A percentile compares a stretch with the other conserved stretches of the same genome.
phyloP scores from a whole-genome alignment of 2,113 vertebrate species.

The Microcebus jonahi region DNA sequence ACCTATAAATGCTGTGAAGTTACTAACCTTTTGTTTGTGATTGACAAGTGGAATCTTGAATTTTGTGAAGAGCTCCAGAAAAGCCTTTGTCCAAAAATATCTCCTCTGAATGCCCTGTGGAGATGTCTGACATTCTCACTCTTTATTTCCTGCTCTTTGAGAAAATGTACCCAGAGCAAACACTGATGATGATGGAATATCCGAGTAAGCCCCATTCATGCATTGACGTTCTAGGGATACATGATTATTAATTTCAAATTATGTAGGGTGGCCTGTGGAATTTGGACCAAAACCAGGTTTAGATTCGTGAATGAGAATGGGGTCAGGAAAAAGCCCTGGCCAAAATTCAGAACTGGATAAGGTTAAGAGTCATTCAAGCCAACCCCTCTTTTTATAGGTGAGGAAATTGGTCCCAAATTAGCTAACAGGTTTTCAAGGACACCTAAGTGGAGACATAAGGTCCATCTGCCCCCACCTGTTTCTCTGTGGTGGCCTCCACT shows the following conservation, averaged over 20 bases:
- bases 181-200: not conserved
- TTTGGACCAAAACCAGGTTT: not conserved
- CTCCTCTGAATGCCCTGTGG: not conserved
- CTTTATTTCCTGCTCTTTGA: not conserved
- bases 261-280: not conserved
- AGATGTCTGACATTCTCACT: not conserved
- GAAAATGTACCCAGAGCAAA: not conserved
- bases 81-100: not conserved
- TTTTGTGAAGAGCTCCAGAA: not conserved
- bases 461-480: not conserved
- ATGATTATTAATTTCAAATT: slow-evolving; percentile 36
- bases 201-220: not conserved
- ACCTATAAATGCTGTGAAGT: not conserved
- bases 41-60: not conserved
- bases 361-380: not conserved
- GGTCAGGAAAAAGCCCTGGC: not conserved
- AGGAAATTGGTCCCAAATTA: not conserved
- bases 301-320: not conserved
- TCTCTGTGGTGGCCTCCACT: not conserved
- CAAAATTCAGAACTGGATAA: not conserved
- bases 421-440: not conserved
- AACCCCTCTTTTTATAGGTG: not conserved
- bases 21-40: not conserved
- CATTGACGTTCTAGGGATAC: not conserved
- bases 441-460: not conserved